A percentile compares a stretch with the other conserved stretches of the same genome.
Conservation (phyloP, 2,797 vertebrate species). For the Gouania willdenowi region DNA sequence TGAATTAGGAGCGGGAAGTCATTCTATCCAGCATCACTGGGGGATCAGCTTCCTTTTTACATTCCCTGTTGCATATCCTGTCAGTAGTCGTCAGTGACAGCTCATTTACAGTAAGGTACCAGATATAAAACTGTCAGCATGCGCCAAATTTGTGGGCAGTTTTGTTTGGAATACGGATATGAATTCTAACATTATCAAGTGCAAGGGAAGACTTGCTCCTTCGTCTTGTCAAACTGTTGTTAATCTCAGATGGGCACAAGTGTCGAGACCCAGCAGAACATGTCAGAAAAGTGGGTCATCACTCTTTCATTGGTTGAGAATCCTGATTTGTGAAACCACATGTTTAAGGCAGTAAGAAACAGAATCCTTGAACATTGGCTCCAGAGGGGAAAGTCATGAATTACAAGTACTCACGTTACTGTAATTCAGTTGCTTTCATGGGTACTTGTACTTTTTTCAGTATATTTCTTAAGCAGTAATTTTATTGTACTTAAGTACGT, state of each 20-base stretch:
- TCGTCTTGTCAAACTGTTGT: slow-evolving; percentile 28
- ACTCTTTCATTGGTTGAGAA: no score
- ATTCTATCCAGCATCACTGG: slow-evolving; percentile 29
- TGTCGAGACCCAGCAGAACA: slow-evolving; percentile 37
- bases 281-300: slow-evolving; percentile 32
- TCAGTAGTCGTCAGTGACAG: slow-evolving; percentile 48
- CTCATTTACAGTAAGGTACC: slow-evolving; percentile 47
- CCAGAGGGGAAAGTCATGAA: no score
- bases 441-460: no score
- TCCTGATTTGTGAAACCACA: no score
- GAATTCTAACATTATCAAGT: slow-evolving; percentile 21
- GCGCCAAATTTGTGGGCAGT: slow-evolving; percentile 15
- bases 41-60: slow-evolving; percentile 34
- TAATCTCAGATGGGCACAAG: slow-evolving; percentile 28
- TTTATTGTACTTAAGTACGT: no score
- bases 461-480: no score
- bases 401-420: no score
- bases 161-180: slow-evolving; percentile 37
- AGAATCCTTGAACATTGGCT: no score
- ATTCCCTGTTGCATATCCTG: slow-evolving; percentile 35
- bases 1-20: slow-evolving; percentile 42
- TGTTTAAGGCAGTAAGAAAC: no score
- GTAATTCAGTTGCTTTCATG: no score
- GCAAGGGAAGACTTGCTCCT: slow-evolving; percentile 14
- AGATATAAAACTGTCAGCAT: slow-evolving; percentile 56